These are phyloP conservation scores for Drosophila leonis DNA, from an alignment of 2,888 invertebrate species.

Conservation along the genomic window DNA sequence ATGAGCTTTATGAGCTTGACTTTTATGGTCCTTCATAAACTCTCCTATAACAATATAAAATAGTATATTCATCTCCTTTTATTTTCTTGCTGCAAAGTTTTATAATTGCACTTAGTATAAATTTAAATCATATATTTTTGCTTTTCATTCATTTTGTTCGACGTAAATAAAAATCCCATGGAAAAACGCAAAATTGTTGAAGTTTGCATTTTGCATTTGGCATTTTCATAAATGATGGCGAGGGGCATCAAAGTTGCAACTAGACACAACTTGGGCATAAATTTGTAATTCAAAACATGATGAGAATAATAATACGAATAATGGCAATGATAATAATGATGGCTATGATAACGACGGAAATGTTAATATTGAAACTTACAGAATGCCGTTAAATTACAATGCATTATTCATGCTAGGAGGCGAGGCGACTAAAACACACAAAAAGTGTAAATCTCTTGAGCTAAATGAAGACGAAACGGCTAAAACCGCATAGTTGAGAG, in stretches of 20 bases:
- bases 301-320: not conserved
- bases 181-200: slow-evolving; percentile 37
- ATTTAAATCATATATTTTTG: slow-evolving; percentile 9
- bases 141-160: not conserved
- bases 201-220: slow-evolving; percentile 46
- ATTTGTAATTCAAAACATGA: slow-evolving; percentile 51
- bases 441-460: slow-evolving; percentile 47
- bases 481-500: not conserved
- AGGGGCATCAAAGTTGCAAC: slow-evolving; percentile 18
- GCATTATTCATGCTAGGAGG: slow-evolving; percentile 50
- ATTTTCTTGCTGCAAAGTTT: not conserved
- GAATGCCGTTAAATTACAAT: slow-evolving; percentile 40
- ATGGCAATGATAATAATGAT: slow-evolving; percentile 9
- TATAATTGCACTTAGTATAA: slow-evolving; percentile 4
- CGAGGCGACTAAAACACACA: not conserved
- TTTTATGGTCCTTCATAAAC: not conserved
- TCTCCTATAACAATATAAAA: not conserved
- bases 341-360: slow-evolving; percentile 13
- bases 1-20: no score
- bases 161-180: slow-evolving; percentile 20
- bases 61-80: not conserved
- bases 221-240: slow-evolving; percentile 41
- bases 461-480: slow-evolving; percentile 39
- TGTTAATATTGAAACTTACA: slow-evolving; percentile 15
- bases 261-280: slow-evolving; percentile 45